These are phyloP conservation scores for Epizoanthus rinbou DNA, from an alignment of 92 coral and sea anemone genomes.

Conservation along the genomic window DNA sequence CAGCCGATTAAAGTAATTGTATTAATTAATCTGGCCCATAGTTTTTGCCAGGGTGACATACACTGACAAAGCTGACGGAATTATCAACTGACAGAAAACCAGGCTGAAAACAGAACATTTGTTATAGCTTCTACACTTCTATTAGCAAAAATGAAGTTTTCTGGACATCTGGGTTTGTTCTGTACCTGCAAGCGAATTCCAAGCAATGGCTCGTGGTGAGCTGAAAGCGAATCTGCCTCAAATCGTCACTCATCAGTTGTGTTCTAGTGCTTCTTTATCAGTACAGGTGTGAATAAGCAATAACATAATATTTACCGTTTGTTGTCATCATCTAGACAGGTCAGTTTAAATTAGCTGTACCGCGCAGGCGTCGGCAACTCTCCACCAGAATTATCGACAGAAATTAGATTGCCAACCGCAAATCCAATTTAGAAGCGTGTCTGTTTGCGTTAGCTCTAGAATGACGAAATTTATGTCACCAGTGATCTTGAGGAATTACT, in stretches of 20 bases:
- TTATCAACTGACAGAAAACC: background rate
- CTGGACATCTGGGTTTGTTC: background rate
- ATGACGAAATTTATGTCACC: background rate
- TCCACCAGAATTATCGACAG: background rate
- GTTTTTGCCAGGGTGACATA: background rate
- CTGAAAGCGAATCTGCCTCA: constrained; percentile 22
- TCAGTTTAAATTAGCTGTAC: background rate
- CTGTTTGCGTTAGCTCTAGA: background rate
- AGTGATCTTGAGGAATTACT: constrained; percentile 20
- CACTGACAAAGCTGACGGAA: background rate
- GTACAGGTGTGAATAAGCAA: constrained; percentile 36
- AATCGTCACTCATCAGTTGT: constrained; percentile 29
- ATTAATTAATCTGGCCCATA: background rate
- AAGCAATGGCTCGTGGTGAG: background rate
- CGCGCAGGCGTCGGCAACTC: background rate
- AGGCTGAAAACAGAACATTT: background rate
- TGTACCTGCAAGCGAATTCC: background rate
- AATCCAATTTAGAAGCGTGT: constrained; percentile 16
- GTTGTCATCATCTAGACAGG: constrained; percentile 3
- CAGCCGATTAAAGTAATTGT: constrained; percentile 64
- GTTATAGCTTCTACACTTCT: background rate
- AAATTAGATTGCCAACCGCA: background rate
- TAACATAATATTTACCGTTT: constrained; percentile 35
- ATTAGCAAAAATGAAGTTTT: background rate
- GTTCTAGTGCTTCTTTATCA: constrained; percentile 13